Evolutionary conservation across 2,797 vertebrate species (phyloP).

Genomic region (Sebastes minor): DNA sequence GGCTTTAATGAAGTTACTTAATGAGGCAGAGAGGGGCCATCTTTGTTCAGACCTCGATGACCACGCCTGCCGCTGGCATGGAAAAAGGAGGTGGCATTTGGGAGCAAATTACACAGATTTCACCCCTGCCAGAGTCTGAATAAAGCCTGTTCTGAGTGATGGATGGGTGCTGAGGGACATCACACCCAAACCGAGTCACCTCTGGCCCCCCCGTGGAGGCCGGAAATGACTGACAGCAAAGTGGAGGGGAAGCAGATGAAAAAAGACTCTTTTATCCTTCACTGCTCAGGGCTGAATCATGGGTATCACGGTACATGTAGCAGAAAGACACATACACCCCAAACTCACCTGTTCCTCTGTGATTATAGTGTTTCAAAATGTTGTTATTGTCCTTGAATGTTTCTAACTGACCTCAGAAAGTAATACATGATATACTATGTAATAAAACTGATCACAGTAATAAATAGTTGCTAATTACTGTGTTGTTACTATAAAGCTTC

Average conservation of each 20-base stretch:
- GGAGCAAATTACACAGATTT: conserved; percentile 85
- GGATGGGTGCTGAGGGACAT: conserved; percentile 75
- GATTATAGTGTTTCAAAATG: not conserved
- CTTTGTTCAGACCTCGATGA: conserved; percentile 73
- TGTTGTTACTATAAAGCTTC: not conserved
- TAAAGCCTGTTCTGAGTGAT: conserved; percentile 80
- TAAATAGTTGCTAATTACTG: not conserved
- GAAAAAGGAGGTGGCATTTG: conserved; percentile 72
- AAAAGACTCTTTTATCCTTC: conserved; percentile 35
- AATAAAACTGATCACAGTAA: not conserved
- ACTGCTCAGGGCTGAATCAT: not conserved
- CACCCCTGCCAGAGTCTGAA: conserved; percentile 82
- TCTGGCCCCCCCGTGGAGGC: conserved; percentile 58
- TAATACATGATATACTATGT: not conserved
- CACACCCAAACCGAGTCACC: conserved; percentile 68
- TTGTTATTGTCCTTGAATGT: not conserved
- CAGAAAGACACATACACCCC: not conserved
- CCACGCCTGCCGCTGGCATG: conserved; percentile 77
- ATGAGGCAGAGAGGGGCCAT: conserved; percentile 80
- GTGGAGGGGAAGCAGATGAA: conserved; percentile 42
- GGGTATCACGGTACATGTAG: not conserved
- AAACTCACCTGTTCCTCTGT: not conserved
- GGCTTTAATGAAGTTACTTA: conserved; percentile 79
- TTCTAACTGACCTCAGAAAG: not conserved
- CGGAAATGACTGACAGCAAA: conserved; percentile 67